Evolutionary conservation across 2,888 invertebrate genomes (phyloP).

Genomic region (Imbricaverruca yamaguchii): DNA sequence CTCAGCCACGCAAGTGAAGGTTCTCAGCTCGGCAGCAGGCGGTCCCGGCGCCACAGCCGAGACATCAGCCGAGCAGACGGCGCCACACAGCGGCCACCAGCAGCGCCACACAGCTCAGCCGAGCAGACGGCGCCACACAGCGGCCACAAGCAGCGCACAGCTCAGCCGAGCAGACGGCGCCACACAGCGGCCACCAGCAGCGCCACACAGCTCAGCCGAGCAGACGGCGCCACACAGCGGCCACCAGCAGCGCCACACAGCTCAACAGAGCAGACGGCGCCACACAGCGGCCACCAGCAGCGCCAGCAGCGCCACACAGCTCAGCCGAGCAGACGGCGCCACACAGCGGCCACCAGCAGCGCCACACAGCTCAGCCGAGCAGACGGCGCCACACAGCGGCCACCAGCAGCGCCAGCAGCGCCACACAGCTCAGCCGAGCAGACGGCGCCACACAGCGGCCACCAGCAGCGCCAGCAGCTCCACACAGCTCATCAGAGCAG

Average conservation of each 20-base stretch:
- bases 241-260: constrained; percentile 36
- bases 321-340: not conserved
- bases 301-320: not conserved
- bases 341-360: constrained; percentile 23
- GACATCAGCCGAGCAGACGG: no score
- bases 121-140: no score
- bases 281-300: no score
- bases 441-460: no score
- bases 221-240: not conserved
- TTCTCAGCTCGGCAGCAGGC: not conserved
- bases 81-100: no score
- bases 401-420: no score
- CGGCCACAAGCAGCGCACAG: no score
- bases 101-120: no score
- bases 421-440: not conserved
- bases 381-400: constrained; percentile 53
- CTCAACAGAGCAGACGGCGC: constrained; percentile 60
- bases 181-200: no score
- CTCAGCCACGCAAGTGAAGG: not conserved
- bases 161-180: no score
- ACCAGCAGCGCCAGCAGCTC: constrained; percentile 23
- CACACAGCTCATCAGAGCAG: no score
- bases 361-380: constrained; percentile 51
- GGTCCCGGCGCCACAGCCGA: not conserved
- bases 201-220: not conserved